Conservation (phyloP, 2,797 vertebrate genomes). For the Myoxocephalus aenaeus region DNA sequence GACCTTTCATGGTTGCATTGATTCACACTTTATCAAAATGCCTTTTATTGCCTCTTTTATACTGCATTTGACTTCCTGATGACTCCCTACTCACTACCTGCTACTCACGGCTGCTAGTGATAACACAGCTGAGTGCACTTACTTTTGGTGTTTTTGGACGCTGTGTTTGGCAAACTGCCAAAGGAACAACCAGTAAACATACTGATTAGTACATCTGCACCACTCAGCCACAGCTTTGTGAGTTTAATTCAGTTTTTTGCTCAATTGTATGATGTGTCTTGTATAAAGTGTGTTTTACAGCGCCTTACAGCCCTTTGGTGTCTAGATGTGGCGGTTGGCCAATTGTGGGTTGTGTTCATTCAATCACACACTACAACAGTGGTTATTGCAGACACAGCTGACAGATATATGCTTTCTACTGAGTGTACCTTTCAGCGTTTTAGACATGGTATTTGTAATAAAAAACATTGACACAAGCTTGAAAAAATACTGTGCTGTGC, state of each 20-base stretch:
- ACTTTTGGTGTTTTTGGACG: neutral
- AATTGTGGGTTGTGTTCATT: neutral
- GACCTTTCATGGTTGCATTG: neutral
- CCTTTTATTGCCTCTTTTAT: neutral
- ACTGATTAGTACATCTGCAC: neutral
- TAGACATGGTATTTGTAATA: conserved; percentile 15
- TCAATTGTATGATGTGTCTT: neutral
- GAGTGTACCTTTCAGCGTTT: neutral
- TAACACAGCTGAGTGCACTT: neutral
- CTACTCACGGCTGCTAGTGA: neutral
- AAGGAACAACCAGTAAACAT: neutral
- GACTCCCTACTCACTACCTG: neutral
- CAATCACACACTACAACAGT: neutral
- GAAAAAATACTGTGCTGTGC: conserved; percentile 11
- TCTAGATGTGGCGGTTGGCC: neutral
- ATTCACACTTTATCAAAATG: neutral
- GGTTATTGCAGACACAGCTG: neutral
- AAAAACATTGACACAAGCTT: neutral
- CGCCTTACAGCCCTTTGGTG: neutral
- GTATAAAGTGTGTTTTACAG: neutral
- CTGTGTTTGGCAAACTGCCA: neutral
- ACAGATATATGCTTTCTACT: neutral
- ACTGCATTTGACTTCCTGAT: neutral
- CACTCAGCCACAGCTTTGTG: neutral
- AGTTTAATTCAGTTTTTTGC: neutral